Evolutionary conservation across 2,797 vertebrate genomes (phyloP).

Genomic region (Gorsachius magnificus): DNA sequence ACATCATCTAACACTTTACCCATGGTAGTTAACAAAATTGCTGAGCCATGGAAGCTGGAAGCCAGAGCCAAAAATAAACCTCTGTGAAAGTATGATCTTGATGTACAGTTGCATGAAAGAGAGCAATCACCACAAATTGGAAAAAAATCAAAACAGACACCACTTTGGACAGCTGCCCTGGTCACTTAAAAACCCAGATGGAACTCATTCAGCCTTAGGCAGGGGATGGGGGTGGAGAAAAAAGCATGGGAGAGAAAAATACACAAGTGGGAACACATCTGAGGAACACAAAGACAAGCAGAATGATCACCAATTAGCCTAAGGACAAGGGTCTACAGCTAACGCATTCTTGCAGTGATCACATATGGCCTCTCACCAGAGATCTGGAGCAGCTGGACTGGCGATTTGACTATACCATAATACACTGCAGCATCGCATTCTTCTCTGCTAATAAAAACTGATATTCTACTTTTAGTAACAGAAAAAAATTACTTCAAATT

Average conservation of each 20-base stretch:
- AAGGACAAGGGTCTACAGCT: not conserved
- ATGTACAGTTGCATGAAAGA: not conserved
- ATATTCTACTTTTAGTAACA: not conserved
- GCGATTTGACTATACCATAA: not conserved
- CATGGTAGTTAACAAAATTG: not conserved
- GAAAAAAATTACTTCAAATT: not conserved
- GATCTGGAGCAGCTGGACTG: not conserved
- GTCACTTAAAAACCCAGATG: conserved; percentile 47
- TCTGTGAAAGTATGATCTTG: not conserved
- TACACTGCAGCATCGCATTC: not conserved
- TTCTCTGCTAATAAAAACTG: not conserved
- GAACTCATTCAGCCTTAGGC: conserved; percentile 30
- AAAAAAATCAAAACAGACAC: conserved; percentile 46
- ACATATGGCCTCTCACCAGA: conserved; percentile 22
- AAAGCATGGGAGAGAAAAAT: not conserved
- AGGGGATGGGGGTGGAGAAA: not conserved
- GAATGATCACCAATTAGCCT: conserved; percentile 15
- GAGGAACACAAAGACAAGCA: conserved; percentile 6
- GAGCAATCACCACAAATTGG: conserved; percentile 44
- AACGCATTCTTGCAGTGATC: not conserved
- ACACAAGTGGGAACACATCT: not conserved
- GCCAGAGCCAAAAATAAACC: conserved; percentile 18
- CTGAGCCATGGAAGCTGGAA: not conserved
- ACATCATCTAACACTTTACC: not conserved
- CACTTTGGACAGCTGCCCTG: conserved; percentile 33